Evolutionary conservation across 1,140 invertebrate species (phyloP).

Genomic region (Drosophila athabasca): DNA sequence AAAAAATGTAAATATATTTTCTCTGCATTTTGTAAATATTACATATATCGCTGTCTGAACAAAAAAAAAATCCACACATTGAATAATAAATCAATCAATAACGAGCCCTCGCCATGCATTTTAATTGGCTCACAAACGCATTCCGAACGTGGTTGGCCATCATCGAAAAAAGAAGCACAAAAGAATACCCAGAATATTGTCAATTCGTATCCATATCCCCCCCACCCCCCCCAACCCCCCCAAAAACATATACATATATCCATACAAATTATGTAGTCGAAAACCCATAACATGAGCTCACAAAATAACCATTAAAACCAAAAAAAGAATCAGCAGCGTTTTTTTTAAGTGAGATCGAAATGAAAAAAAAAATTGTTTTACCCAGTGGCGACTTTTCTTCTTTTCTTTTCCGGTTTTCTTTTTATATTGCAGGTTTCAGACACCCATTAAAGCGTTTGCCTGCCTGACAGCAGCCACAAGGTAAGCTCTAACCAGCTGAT

Average conservation of each 20-base stretch:
- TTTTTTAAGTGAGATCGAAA: slow-evolving; percentile 52
- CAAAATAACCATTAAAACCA: slow-evolving; percentile 30
- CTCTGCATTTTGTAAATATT: slow-evolving; percentile 59
- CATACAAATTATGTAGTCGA: slow-evolving; percentile 43
- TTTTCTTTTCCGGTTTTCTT: slow-evolving; percentile 82
- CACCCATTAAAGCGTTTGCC: slow-evolving; percentile 84
- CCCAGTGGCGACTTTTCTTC: slow-evolving; percentile 78
- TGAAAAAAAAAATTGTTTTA: slow-evolving; percentile 61
- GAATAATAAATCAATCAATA: slow-evolving; percentile 38
- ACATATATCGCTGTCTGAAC: slow-evolving; percentile 2
- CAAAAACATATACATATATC: slow-evolving; percentile 35
- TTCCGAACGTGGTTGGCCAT: slow-evolving; percentile 54
- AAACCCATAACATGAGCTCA: slow-evolving; percentile 60
- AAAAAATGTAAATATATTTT: slow-evolving; percentile 30
- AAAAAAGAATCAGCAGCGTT: slow-evolving; percentile 19
- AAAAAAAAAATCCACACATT: not conserved
- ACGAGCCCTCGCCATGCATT: slow-evolving; percentile 30
- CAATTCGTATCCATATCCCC: slow-evolving; percentile 25
- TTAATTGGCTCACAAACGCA: slow-evolving; percentile 41
- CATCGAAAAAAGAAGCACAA: slow-evolving; percentile 6
- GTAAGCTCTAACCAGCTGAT: slow-evolving; percentile 76
- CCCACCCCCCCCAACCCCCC: slow-evolving; percentile 10
- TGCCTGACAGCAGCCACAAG: slow-evolving; percentile 83
- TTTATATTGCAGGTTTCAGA: slow-evolving; percentile 83
- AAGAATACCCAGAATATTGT: slow-evolving; percentile 29